Evolutionary conservation across 64 coral and sea anemone species (phyloP), one percentile per base, ranked within the genome.

Genomic region (Actinia equina): DNA sequence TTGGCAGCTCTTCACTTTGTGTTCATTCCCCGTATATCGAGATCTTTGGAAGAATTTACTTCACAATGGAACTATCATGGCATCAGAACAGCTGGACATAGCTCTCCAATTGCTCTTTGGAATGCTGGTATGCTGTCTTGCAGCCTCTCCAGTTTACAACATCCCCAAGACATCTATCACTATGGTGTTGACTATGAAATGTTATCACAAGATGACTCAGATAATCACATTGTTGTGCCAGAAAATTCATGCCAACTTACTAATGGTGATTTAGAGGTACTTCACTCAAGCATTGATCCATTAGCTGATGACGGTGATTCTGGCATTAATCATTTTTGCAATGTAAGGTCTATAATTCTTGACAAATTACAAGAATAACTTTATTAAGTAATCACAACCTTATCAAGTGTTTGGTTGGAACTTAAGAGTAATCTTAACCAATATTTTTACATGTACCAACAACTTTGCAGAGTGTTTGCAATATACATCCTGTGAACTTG

Each of bases 11-110:
- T 86, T 45, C 84, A 91, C 42, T 77, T 54, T 52, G 76, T 86
- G 17, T 91, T 49, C 76, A 79, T 91, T 64, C 84, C 89, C 44
- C 43, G 74, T 46, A 86, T 91, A 55, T 44, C 77, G 18, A 56
- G 53, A 62, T 86, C 89, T 74, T 71, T 91, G 46, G 76, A 91
- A 55, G 46, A 91, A 82, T 91, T 86, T 64, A 58, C 61, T 51
- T 76, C 18, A 43, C 89, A 86, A 83, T 91, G 89, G 77, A 91
- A 91, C 84, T 86, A 80, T 56, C 89, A 90, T 90, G 88, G 80
- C n/a, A 84, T 90, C 60, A 63, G 88, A 27, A 90, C 82, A 62
- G 88, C 60, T 80, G 83, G 83, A 76, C 44, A 85, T 74, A 63
- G 74, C 49, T 90, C 89, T 23, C 89, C 89, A 90, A 59, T 88